These are phyloP conservation scores for Cherax destructor DNA, from an alignment of 1,140 invertebrate species.

Conservation along the genomic window DNA sequence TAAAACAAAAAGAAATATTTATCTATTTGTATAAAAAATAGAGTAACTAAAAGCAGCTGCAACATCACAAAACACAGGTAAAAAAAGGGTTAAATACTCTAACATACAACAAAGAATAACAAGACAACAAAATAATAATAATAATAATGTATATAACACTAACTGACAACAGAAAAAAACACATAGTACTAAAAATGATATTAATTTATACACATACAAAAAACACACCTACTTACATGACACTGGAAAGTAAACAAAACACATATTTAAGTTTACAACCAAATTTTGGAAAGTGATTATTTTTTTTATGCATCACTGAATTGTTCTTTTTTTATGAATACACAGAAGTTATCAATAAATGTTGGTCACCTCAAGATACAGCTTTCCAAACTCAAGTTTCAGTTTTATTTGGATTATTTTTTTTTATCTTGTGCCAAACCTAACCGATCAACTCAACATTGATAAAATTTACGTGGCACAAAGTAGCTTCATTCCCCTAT, in stretches of 20 bases:
- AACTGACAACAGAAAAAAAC: background rate
- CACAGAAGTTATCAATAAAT: background rate
- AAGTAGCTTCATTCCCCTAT: too few relatives aligned
- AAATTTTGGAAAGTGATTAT: background rate
- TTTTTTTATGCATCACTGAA: background rate
- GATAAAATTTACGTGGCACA: too few relatives aligned
- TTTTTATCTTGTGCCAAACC: too few relatives aligned
- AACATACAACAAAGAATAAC: too few relatives aligned
- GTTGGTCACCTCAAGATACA: too few relatives aligned
- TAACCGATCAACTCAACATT: too few relatives aligned
- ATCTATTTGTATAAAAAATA: background rate
- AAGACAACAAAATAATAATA: background rate
- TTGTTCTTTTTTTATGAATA: background rate
- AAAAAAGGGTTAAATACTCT: background rate
- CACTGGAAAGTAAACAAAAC: constrained; percentile 50
- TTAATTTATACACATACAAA: constrained; percentile 6
- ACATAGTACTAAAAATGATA: background rate
- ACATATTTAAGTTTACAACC: constrained; percentile 32
- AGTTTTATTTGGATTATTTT: too few relatives aligned
- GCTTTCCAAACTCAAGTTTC: too few relatives aligned
- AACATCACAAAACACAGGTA: background rate
- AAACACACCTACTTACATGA: constrained; percentile 56
- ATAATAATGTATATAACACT: background rate
- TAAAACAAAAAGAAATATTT: too few relatives aligned
- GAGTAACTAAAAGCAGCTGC: background rate